Percentiles rank a stretch among this genome's conserved stretches.
Conservation (phyloP, 2,113 vertebrate species). For the Empidonax traillii region DNA sequence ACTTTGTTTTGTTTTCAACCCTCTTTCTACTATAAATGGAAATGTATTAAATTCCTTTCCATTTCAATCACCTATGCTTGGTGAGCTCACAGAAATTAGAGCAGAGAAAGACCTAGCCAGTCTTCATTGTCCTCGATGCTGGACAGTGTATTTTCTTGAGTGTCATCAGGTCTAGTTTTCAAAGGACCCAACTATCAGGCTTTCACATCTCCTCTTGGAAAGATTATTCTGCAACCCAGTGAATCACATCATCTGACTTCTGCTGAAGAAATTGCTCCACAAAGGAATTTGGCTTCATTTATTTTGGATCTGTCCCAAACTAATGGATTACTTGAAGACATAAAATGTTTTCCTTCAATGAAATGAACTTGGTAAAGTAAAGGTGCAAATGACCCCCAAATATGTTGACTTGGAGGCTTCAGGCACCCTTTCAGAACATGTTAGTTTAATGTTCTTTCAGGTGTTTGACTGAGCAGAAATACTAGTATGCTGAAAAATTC, state of each 20-base stretch:
- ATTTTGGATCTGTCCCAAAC: slow-evolving; percentile 35
- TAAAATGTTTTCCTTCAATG: not conserved
- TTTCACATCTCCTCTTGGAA: not conserved
- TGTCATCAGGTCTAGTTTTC: not conserved
- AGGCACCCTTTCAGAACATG: not conserved
- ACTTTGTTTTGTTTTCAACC: not conserved
- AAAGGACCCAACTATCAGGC: not conserved
- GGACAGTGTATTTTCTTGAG: not conserved
- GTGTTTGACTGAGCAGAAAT: not conserved
- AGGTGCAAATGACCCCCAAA: not conserved
- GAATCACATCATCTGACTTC: slow-evolving; percentile 25
- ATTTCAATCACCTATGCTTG: not conserved
- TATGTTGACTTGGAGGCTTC: not conserved
- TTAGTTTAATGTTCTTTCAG: not conserved
- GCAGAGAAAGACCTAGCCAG: not conserved
- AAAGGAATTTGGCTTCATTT: not conserved
- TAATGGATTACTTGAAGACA: not conserved
- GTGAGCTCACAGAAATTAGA: slow-evolving; percentile 17
- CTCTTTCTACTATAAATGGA: not conserved
- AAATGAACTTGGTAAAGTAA: not conserved
- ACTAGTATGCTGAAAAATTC: not conserved
- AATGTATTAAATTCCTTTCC: not conserved
- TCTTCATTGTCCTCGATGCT: not conserved
- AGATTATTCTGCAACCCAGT: not conserved
- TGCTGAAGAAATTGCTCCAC: slow-evolving; percentile 13